A percentile compares a stretch with the other conserved stretches of the same genome.
Evolutionary conservation across 2,888 invertebrate genomes (phyloP).

Genomic region (Drosophila hawaiiensis): DNA sequence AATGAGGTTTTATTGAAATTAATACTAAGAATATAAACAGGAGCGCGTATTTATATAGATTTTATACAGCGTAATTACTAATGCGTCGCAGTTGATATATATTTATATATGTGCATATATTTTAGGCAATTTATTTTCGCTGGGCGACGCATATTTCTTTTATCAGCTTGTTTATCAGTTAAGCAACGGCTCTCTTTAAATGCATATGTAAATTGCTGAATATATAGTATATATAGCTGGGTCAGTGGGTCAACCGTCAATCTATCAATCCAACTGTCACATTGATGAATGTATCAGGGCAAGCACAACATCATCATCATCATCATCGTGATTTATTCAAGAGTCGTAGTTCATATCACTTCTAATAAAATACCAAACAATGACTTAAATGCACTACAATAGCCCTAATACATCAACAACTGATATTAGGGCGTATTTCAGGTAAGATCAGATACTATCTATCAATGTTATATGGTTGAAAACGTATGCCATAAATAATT

Average conservation of each 20-base stretch:
- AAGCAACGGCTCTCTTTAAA: neutral
- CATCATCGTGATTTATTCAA: conserved; percentile 12
- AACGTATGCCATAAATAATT: neutral
- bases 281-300: conserved; percentile 31
- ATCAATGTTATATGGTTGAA: neutral
- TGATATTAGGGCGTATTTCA: neutral
- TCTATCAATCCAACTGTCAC: conserved; percentile 51
- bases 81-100: conserved; percentile 62
- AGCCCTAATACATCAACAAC: neutral
- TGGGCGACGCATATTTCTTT: conserved; percentile 60
- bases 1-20: conserved; percentile 28
- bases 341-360: neutral
- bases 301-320: neutral
- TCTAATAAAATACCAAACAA: neutral
- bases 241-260: conserved; percentile 51
- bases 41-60: conserved; percentile 6
- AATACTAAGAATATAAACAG: neutral
- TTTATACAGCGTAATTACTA: conserved; percentile 72
- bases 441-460: neutral
- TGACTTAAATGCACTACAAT: neutral
- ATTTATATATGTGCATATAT: conserved; percentile 2
- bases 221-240: conserved; percentile 1
- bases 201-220: conserved; percentile 3
- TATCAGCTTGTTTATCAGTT: conserved; percentile 71
- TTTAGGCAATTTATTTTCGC: conserved; percentile 38